A percentile compares a stretch with the other conserved stretches of the same genome.
These are phyloP conservation scores for Emydoidea blandingii DNA, from an alignment of 2,797 vertebrate genomes.

Conservation along the genomic window DNA sequence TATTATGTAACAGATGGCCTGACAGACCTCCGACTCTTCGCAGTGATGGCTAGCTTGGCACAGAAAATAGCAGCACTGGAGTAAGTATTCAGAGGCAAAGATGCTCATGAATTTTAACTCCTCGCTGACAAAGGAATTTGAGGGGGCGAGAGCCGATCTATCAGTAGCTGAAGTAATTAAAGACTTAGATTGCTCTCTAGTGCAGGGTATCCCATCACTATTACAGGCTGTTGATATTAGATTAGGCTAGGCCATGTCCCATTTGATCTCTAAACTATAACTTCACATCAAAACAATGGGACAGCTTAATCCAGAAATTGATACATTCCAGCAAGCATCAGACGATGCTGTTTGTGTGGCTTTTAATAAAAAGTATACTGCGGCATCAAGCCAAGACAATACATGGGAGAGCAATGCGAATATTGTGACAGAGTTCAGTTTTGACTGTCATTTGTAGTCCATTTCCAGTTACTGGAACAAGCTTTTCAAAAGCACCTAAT, in stretches of 20 bases:
- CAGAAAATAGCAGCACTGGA: slow-evolving; percentile 92
- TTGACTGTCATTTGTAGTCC: background rate
- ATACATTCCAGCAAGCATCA: slow-evolving; percentile 55
- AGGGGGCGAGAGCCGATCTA: slow-evolving; percentile 83
- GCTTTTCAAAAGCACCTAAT: background rate
- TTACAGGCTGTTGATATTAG: slow-evolving; percentile 78
- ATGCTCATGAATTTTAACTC: slow-evolving; percentile 89
- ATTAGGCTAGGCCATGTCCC: slow-evolving; percentile 79
- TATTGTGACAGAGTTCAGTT: background rate
- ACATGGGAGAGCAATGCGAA: background rate
- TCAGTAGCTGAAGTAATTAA: slow-evolving; percentile 84
- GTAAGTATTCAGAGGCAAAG: slow-evolving; percentile 86
- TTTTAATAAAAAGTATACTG: slow-evolving; percentile 58
- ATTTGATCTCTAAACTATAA: slow-evolving; percentile 78
- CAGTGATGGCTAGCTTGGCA: slow-evolving; percentile 91
- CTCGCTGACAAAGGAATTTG: slow-evolving; percentile 83
- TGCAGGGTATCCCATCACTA: slow-evolving; percentile 71
- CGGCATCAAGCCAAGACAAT: slow-evolving; percentile 10
- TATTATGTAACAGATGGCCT: slow-evolving; percentile 95
- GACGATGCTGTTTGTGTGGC: slow-evolving; percentile 52
- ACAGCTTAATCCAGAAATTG: slow-evolving; percentile 78
- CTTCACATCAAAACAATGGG: slow-evolving; percentile 76
- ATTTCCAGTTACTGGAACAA: background rate
- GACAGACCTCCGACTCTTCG: slow-evolving; percentile 93
- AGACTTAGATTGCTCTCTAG: slow-evolving; percentile 82